Evolutionary conservation across 2,888 invertebrate species (phyloP), one percentile per base, ranked within the genome.

Genomic region (Ochropleura plecta): DNA sequence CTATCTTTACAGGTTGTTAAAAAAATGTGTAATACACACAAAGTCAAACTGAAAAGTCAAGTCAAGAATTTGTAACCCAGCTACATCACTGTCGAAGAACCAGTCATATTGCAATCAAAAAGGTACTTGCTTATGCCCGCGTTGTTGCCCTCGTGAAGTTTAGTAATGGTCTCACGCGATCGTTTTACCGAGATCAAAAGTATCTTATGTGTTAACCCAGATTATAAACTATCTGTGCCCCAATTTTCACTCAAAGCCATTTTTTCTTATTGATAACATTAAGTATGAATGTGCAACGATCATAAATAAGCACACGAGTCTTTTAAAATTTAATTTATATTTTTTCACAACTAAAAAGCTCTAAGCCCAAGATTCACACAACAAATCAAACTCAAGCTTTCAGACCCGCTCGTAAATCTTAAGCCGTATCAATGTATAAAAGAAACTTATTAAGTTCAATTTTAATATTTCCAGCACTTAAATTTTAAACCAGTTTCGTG

Each of bases 401-500:
- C 4, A 51, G 51, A 51, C 60, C 20, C 0, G 20, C 20, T 30
- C 53, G 55, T 70, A 73, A 75, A 81, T 82, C 30, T 65, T 42
- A 42, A 83, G 59, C 44, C 42, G 57, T 68, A 65, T 53, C 57
- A 80, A 80, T 53, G 9, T 16, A 51, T 40, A 46, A 70, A 74
- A 65, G 12, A 57, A 46, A 49, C 10, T n/a, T 60, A 73, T 77
- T 76, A 64, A 44, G 62, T 62, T 44, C 53, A 72, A 82, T 66
- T 73, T 70, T 57, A 66, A 57, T 64, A 78, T 73, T 76, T 55
- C 51, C 8, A 70, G 59, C 70, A 51, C 42, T 80, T 46, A 72
- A 76, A 86, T 82, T 78, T 74, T 16, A 78, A 87, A 87, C 83
- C 67, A 73, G 86, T 86, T 81, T 76, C 78, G 88, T 87, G 85